These are phyloP conservation scores for Chanos chanos DNA, from an alignment of 2,797 vertebrate genomes.

Conservation along the genomic window DNA sequence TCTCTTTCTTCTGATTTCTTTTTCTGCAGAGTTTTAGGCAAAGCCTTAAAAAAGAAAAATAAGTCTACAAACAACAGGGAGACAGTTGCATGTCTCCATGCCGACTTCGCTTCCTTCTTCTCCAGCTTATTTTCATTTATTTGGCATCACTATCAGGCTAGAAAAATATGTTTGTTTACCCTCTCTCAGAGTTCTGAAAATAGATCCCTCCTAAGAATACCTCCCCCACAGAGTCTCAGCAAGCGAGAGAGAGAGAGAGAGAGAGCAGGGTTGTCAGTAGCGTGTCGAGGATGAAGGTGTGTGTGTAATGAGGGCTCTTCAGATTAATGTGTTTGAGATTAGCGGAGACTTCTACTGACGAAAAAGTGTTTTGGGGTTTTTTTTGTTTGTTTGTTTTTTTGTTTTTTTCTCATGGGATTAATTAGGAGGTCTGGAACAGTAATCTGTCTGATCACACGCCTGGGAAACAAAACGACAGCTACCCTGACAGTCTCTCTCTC, in stretches of 20 bases:
- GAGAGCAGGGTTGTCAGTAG: slow-evolving; percentile 13
- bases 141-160: slow-evolving; percentile 21
- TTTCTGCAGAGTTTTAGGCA: neutral
- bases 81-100: neutral
- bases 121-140: slow-evolving; percentile 2
- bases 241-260: slow-evolving; percentile 9
- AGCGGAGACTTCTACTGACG: too few species aligned
- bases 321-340: slow-evolving; percentile 19
- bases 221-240: slow-evolving; percentile 21
- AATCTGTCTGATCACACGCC: slow-evolving; percentile 9
- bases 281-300: neutral
- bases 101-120: neutral
- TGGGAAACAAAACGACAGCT: neutral
- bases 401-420: slow-evolving; percentile 23
- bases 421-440: slow-evolving; percentile 14
- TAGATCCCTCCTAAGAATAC: slow-evolving; percentile 34
- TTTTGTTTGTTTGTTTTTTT: too few species aligned
- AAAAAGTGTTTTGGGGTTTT: too few species aligned
- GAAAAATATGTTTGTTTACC: slow-evolving; percentile 23
- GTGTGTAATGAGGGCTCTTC: neutral
- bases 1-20: too few species aligned
- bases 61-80: too few species aligned
- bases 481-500: slow-evolving; percentile 23
- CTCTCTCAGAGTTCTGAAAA: slow-evolving; percentile 18
- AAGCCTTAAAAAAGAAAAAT: too few species aligned